A percentile compares a stretch with the other conserved stretches of the same genome.
phyloP scores from a whole-genome alignment of 2,888 invertebrate genomes.

The Rambutsinella grinnellia region DNA sequence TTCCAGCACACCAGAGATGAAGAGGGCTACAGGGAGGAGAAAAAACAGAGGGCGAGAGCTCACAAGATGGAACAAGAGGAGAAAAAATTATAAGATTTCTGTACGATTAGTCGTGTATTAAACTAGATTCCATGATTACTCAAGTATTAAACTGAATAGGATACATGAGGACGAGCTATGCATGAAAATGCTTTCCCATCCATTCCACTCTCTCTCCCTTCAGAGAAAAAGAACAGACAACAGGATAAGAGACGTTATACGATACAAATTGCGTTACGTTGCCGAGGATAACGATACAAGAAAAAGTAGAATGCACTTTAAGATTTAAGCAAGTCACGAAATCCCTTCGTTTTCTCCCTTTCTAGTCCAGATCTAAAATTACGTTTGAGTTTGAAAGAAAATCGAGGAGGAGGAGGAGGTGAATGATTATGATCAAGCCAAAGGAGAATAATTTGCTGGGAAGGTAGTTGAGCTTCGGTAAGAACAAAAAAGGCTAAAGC shows the following conservation, averaged over 20 bases:
- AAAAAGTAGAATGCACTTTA: not conserved
- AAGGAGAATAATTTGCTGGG: constrained; percentile 2
- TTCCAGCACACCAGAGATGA: no score
- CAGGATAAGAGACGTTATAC: not conserved
- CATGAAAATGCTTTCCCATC: constrained; percentile 8
- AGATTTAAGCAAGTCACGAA: constrained; percentile 37
- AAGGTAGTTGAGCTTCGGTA: not conserved
- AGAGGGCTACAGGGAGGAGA: constrained; percentile 1
- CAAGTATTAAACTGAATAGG: constrained; percentile 39
- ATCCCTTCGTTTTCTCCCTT: constrained; percentile 14
- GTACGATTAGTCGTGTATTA: constrained; percentile 36
- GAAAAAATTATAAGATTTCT: constrained; percentile 20
- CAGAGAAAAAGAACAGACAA: not conserved
- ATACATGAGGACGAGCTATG: constrained; percentile 23
- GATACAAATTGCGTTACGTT: not conserved
- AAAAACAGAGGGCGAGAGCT: not conserved
- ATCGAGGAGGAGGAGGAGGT: not conserved
- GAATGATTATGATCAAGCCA: not conserved
- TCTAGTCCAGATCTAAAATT: not conserved
- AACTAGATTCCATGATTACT: constrained; percentile 39
- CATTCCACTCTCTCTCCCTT: not conserved
- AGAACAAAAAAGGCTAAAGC: constrained; percentile 14
- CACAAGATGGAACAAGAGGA: not conserved
- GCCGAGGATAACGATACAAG: not conserved
- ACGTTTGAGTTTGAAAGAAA: not conserved